Base-by-base conservation (phyloP, 2,888 invertebrate genomes). In the Rugalucina vietnamica region DNA sequence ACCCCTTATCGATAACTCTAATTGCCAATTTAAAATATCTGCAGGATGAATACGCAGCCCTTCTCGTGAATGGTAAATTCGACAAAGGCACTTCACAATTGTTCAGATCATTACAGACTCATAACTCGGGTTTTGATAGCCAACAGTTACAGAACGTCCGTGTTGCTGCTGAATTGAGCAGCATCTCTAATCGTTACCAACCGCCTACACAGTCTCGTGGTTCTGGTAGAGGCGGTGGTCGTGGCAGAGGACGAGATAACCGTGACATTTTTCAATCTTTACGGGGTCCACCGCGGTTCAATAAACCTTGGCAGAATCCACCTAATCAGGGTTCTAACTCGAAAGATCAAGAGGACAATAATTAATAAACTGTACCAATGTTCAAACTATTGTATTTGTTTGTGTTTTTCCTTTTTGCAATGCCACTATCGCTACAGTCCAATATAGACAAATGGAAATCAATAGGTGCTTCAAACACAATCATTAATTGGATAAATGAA, bases 81-180 rank as follows among this genome's bases (percentile, higher is more conserved):
- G 69, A 69, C 29, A 71, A 60, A 8, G 12, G n/a, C 12, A 71
- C 71, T 36, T 71, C 71, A 36, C 34, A 71, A 36, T 71, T 71
- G 21, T 71, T 71, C 71, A 34, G 43, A 14, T 8, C 71, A 8
- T 37, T 71, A n/a, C 71, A 71, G 29, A 71, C n/a, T 5, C 37
- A 71, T 37, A 71, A 71, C n/a, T 71, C 71, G 10, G 71, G 71
- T 36, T 71, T 36, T 71, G 27, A 71, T 37, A 71, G 69, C 29
- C 27, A 69, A 69, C 5, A 18, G 4, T 27, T 69, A 12, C 69
- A 69, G 21, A 69, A 69, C 21, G 69, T 69, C 5, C 69, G 69
- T 14, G 36, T 69, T 5, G 29, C 69, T 69, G 69, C 69, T 34
- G 69, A 69, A 36, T 27, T 69, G 8, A 34, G 34, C 21, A 69